phyloP scores from a whole-genome alignment of 64 coral and sea anemone species.

The Stichodactyla helianthus region DNA sequence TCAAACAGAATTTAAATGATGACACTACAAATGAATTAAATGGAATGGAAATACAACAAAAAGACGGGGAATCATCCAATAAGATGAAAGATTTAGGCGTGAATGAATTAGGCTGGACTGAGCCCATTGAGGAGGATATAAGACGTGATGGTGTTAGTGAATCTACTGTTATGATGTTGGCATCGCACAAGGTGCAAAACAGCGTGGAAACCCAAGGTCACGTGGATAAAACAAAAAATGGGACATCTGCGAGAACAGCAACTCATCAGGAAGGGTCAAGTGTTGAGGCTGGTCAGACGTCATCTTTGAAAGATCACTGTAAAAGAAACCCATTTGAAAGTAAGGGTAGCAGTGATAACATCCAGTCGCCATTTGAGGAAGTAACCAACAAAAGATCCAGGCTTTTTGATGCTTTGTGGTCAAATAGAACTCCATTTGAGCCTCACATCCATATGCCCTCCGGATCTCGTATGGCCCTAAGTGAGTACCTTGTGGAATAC shows the following conservation, averaged over 20 bases:
- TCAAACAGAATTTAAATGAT: neutral
- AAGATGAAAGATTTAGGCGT: no score
- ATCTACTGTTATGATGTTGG: neutral
- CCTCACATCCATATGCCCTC: neutral
- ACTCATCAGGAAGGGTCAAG: neutral
- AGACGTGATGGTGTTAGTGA: no score
- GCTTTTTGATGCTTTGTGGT: neutral
- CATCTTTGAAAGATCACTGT: neutral
- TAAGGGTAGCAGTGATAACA: neutral
- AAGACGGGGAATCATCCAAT: neutral
- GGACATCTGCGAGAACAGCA: neutral
- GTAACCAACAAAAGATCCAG: neutral
- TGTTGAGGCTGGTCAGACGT: neutral
- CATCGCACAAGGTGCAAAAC: neutral
- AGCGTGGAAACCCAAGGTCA: no score
- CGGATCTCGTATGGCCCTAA: neutral
- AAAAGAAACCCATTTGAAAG: no score
- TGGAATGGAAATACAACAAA: neutral
- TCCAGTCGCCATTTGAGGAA: neutral
- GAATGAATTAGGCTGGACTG: no score
- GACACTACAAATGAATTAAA: neutral
- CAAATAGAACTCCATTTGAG: neutral
- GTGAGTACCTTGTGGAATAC: neutral
- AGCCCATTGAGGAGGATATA: no score
- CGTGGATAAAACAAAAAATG: no score